phyloP scores from a whole-genome alignment of 2,888 invertebrate genomes.

The Acrocyrtus sp. region DNA sequence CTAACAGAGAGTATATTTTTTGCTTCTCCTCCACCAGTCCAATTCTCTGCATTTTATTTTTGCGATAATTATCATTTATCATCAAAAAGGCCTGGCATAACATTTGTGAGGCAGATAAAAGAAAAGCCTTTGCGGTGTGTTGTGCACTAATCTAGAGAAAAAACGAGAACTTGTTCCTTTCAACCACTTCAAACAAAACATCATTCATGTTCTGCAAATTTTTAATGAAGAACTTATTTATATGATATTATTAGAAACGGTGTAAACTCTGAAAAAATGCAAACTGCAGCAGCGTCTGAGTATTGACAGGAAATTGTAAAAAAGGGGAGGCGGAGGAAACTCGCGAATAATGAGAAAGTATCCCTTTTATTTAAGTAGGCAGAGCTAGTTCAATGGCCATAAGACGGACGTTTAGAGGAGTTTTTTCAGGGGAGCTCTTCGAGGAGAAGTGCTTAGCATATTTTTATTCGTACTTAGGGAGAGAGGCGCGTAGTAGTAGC shows the following conservation, averaged over 20 bases:
- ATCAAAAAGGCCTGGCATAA: too few species aligned
- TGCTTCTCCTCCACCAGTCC: not conserved
- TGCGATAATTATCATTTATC: too few species aligned
- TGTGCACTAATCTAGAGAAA: too few species aligned
- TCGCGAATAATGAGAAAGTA: not conserved
- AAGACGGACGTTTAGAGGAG: too few species aligned
- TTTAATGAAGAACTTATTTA: constrained; percentile 13
- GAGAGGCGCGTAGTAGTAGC: too few species aligned
- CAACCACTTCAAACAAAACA: constrained; percentile 7
- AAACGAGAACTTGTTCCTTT: not conserved
- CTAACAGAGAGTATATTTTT: too few species aligned
- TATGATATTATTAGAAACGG: constrained; percentile 1
- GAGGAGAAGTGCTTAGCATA: too few species aligned
- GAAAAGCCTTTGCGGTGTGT: too few species aligned
- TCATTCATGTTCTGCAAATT: not conserved
- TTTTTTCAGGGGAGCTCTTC: too few species aligned
- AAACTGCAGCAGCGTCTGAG: not conserved
- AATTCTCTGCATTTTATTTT: not conserved
- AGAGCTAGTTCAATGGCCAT: constrained; percentile 18
- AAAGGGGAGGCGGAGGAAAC: constrained; percentile 2
- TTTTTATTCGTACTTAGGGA: too few species aligned
- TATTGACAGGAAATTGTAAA: constrained; percentile 28
- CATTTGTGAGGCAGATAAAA: too few species aligned
- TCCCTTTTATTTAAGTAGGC: too few species aligned
- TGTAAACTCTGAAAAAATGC: not conserved